A percentile compares a stretch with the other conserved stretches of the same genome.
Conservation (phyloP, 2,797 vertebrate species). For the Paedocypris micromegethes region DNA sequence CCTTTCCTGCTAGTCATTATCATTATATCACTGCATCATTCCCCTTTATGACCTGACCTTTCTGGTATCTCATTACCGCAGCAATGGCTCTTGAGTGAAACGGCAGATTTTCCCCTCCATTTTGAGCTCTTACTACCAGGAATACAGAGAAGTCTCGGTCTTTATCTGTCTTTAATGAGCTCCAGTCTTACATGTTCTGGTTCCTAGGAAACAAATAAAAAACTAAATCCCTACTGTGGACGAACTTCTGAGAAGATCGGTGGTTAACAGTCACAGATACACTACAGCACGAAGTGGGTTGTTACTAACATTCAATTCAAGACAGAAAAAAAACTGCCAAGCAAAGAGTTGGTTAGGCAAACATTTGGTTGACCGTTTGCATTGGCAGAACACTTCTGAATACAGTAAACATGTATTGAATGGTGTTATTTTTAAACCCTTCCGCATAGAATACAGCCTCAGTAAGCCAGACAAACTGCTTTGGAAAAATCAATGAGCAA, state of each 20-base stretch:
- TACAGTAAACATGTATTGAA: background rate
- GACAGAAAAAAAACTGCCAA: no score
- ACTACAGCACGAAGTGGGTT: background rate
- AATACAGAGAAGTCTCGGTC: conserved; percentile 6
- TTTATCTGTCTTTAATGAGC: conserved; percentile 30
- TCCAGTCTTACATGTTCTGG: conserved; percentile 1
- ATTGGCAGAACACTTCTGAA: background rate
- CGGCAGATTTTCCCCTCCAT: conserved; percentile 29
- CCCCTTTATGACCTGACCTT: conserved; percentile 32
- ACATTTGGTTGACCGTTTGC: no score
- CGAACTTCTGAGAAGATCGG: conserved; percentile 14
- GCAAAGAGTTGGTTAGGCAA: no score
- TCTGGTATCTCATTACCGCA: conserved; percentile 28
- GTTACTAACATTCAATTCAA: no score
- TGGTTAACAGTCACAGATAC: background rate
- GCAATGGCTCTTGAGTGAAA: conserved; percentile 5
- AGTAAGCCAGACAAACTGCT: conserved; percentile 1
- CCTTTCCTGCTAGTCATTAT: conserved; percentile 12
- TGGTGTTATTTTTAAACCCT: background rate
- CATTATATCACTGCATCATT: conserved; percentile 9
- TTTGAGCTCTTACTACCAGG: conserved; percentile 24
- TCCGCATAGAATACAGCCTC: background rate
- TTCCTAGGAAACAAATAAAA: conserved; percentile 24
- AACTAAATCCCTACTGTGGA: background rate
- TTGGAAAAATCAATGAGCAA: conserved; percentile 26